Percentiles rank a stretch among this genome's conserved stretches.
Conservation (phyloP, 2,888 invertebrate species). For the Brachypterus glaber region DNA sequence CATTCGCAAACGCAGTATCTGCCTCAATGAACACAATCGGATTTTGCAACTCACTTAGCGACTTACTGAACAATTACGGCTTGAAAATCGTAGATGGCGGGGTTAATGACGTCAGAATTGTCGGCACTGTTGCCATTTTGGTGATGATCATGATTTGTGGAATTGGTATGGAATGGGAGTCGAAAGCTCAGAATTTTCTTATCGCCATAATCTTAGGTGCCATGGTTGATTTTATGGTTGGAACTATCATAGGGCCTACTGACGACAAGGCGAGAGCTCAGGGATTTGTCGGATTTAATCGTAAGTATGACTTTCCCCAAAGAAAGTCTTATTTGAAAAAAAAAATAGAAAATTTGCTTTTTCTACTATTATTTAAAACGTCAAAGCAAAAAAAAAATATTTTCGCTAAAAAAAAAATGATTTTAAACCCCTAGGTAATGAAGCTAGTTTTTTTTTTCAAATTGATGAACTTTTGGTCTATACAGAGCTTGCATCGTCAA, state of each 20-base stretch:
- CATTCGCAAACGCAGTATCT: constrained; percentile 93
- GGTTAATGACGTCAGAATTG: constrained; percentile 71
- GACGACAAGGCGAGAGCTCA: constrained; percentile 48
- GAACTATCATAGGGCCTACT: constrained; percentile 71
- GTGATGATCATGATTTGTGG: constrained; percentile 81
- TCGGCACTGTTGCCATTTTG: constrained; percentile 68
- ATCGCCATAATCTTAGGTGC: constrained; percentile 78
- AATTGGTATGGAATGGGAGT: constrained; percentile 95
- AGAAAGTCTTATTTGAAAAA: too few species aligned
- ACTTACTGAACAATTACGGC: constrained; percentile 52
- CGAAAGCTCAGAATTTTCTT: constrained; percentile 82
- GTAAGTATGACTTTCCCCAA: too few species aligned
- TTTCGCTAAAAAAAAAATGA: too few species aligned
- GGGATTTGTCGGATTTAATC: constrained; percentile 77
- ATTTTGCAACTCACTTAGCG: constrained; percentile 87
- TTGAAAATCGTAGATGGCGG: constrained; percentile 67
- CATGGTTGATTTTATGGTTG: constrained; percentile 82
- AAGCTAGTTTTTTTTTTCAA: too few species aligned
- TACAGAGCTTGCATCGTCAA: too few species aligned
- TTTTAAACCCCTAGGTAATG: too few species aligned
- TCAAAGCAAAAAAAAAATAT: too few species aligned
- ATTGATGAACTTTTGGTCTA: too few species aligned
- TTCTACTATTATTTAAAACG: too few species aligned
- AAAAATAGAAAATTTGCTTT: too few species aligned
- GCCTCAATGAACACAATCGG: constrained; percentile 97